Conservation (phyloP, 2,888 invertebrate species). For the Anoplius nigerrimus region DNA sequence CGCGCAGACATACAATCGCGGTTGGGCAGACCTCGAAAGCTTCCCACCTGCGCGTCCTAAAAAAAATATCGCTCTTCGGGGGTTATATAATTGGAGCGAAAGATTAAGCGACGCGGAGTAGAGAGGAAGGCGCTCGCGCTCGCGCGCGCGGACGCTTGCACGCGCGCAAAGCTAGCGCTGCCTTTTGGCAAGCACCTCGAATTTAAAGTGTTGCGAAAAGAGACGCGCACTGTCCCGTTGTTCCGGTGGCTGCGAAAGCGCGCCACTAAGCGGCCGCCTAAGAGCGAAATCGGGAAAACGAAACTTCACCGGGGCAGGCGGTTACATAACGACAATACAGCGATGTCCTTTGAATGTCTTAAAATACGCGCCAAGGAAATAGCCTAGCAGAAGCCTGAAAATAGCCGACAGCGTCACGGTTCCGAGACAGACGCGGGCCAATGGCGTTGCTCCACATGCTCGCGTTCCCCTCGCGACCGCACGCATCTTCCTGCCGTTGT, state of each 20-base stretch:
- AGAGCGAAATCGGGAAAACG: neutral
- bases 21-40: no score
- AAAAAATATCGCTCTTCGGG: no score
- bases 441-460: conserved; percentile 77
- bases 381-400: conserved; percentile 71
- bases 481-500: conserved; percentile 30
- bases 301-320: conserved; percentile 1
- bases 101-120: no score
- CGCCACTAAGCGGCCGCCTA: neutral
- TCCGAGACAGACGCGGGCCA: conserved; percentile 68
- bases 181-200: no score
- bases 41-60: no score
- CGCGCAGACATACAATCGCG: no score
- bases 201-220: no score
- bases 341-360: conserved; percentile 70
- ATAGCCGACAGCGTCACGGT: conserved; percentile 69
- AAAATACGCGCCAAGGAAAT: conserved; percentile 76
- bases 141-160: no score
- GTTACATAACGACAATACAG: conserved; percentile 64
- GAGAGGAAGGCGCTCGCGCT: no score
- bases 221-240: neutral
- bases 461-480: conserved; percentile 43
- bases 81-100: no score
- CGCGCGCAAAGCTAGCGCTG: no score
- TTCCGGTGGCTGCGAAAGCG: neutral